Base-by-base conservation (phyloP, 1,140 invertebrate species). In the Aphelinus atriplicis region DNA sequence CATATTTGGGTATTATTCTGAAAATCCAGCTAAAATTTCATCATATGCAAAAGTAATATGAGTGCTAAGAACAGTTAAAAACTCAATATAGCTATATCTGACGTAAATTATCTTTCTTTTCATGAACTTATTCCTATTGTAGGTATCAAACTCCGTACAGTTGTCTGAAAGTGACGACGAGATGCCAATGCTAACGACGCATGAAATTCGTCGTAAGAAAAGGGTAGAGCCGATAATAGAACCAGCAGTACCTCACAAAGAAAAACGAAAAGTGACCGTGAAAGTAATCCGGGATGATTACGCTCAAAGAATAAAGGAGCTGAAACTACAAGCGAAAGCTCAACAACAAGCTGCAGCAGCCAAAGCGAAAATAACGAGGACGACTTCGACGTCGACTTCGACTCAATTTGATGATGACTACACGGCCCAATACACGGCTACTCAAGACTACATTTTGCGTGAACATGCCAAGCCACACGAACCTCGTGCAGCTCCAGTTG, bases 401-500 rank as follows among this genome's bases (percentile, higher is more conserved):
- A 63, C 46, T 26, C 68, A 78, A 48, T 61, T 60, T 2, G 61
- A 78, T 26, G 3, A 47, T 1, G 65, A 72, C 2, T 72, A 60
- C 7, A 69, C 43, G 45, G 7, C 55, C 10, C 63, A 71, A 9
- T 76, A 76, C 26, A 76, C 75, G 45, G 62, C 75, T 2, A 48
- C 63, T 4, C 68, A 71, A 7, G 75, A 76, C 42, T 76, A 45
- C 9, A 71, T 76, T 48, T n/a, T 71, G 6, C 55, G 74, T 2
- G 77, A 69, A 10, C 73, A 73, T 45, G 53, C 47, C 1, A 72
- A 47, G 63, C 47, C n/a, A 53, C 62, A 47, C 6, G 69, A 78
- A 6, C 68, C 63, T 2, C 75, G 72, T 0, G 78, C 78, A 48
- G 78, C 57, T 60, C 79, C 80, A 42, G 65, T 81, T 0, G 79